phyloP scores from a whole-genome alignment of 2,888 invertebrate species.

The Netelia melanura region DNA sequence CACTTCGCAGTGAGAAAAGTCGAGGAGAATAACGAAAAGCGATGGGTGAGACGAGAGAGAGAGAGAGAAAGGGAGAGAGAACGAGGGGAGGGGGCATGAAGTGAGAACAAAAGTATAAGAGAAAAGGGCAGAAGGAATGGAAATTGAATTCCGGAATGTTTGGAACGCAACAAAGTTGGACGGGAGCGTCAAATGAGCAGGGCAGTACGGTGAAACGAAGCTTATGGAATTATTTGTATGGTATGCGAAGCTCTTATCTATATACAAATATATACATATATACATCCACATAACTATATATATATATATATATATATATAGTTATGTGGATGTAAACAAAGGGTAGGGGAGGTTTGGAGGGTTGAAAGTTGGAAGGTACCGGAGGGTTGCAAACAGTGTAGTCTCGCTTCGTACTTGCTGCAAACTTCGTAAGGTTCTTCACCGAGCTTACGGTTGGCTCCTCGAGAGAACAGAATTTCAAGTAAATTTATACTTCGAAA shows the following conservation, averaged over 20 bases:
- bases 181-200: conserved; percentile 18
- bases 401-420: neutral
- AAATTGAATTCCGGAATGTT: conserved; percentile 53
- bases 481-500: conserved; percentile 44
- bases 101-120: conserved; percentile 7
- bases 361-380: neutral
- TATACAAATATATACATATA: conserved; percentile 2
- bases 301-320: neutral
- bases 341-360: neutral
- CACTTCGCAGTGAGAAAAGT: conserved; percentile 61
- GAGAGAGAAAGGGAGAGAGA: conserved; percentile 40
- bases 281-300: too few relatives aligned
- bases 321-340: too few relatives aligned
- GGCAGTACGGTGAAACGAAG: conserved; percentile 45
- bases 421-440: conserved; percentile 29
- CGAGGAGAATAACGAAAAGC: conserved; percentile 55
- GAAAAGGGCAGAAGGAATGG: conserved; percentile 40
- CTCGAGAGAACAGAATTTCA: conserved; percentile 29
- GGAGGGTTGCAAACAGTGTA: conserved; percentile 6
- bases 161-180: conserved; percentile 23
- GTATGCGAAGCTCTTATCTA: conserved; percentile 43
- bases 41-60: conserved; percentile 33
- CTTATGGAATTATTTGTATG: conserved; percentile 53
- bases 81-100: conserved; percentile 32
- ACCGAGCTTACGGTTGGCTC: conserved; percentile 14